Conservation (phyloP, 2,113 vertebrate genomes). For the Ranitomeya imitator region DNA sequence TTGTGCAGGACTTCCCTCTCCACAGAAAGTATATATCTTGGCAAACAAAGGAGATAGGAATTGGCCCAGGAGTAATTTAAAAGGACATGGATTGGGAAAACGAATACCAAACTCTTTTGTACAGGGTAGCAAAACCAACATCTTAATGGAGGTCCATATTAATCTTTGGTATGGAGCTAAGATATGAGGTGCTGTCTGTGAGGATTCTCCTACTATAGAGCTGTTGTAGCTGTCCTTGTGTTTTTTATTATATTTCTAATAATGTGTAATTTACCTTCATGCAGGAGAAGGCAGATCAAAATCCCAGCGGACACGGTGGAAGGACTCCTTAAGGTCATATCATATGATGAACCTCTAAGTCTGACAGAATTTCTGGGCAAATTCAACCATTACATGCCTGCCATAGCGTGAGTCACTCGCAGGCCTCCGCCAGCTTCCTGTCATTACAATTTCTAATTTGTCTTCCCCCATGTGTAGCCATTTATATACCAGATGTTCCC, state of each 20-base stretch:
- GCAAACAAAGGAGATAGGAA: too few species aligned
- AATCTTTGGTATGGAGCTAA: background rate
- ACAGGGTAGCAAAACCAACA: too few species aligned
- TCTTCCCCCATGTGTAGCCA: background rate
- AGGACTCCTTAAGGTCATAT: slow-evolving; percentile 69
- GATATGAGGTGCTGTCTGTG: background rate
- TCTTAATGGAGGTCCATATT: too few species aligned
- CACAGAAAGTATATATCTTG: too few species aligned
- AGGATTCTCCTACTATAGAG: background rate
- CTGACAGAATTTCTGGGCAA: slow-evolving; percentile 82
- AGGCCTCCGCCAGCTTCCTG: background rate
- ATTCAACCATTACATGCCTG: slow-evolving; percentile 89
- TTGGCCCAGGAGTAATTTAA: too few species aligned
- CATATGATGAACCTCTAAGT: slow-evolving; percentile 69
- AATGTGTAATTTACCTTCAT: background rate
- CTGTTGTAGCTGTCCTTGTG: background rate
- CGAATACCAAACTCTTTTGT: too few species aligned
- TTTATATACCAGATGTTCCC: slow-evolving; percentile 8
- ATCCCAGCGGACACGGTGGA: slow-evolving; percentile 70
- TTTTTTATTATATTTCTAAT: background rate
- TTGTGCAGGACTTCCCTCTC: too few species aligned
- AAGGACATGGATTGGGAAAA: too few species aligned
- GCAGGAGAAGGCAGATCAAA: slow-evolving; percentile 79
- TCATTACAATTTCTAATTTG: background rate
- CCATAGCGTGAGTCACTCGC: slow-evolving; percentile 82